Conservation (phyloP, 2,113 vertebrate species). For the Bufo gargarizans region DNA sequence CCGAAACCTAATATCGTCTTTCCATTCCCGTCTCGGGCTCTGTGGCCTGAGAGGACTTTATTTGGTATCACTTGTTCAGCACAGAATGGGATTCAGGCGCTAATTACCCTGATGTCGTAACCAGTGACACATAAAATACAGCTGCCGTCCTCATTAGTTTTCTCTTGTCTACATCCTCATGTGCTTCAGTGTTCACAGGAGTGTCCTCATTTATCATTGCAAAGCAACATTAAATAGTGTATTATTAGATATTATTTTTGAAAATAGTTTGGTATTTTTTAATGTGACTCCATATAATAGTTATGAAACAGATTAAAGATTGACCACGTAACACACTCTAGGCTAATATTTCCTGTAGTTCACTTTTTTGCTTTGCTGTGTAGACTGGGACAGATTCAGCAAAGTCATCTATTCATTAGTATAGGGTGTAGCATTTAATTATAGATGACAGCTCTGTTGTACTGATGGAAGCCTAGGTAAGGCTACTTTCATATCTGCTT, state of each 20-base stretch:
- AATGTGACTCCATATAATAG: too few relatives aligned
- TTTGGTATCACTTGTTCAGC: background rate
- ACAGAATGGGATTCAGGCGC: slow-evolving; percentile 1
- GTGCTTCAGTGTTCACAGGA: background rate
- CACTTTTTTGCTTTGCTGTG: background rate
- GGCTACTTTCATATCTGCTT: too few relatives aligned
- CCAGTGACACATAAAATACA: background rate
- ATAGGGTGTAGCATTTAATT: too few relatives aligned
- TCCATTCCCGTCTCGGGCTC: background rate
- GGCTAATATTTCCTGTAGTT: background rate
- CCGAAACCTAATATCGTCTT: background rate
- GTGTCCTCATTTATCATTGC: too few relatives aligned
- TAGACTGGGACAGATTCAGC: background rate
- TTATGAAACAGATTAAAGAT: too few relatives aligned
- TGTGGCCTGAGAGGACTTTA: background rate
- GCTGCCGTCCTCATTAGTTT: background rate
- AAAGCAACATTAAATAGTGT: too few relatives aligned
- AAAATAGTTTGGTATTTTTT: too few relatives aligned
- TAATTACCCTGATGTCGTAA: background rate
- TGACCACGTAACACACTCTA: too few relatives aligned
- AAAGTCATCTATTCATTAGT: background rate
- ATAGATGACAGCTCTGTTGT: too few relatives aligned
- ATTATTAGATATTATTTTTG: too few relatives aligned
- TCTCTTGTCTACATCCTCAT: background rate
- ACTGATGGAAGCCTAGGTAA: too few relatives aligned